Evolutionary conservation across 2,888 invertebrate genomes (phyloP), one percentile per base, ranked within the genome.

Genomic region (Mythimna lalbum): DNA sequence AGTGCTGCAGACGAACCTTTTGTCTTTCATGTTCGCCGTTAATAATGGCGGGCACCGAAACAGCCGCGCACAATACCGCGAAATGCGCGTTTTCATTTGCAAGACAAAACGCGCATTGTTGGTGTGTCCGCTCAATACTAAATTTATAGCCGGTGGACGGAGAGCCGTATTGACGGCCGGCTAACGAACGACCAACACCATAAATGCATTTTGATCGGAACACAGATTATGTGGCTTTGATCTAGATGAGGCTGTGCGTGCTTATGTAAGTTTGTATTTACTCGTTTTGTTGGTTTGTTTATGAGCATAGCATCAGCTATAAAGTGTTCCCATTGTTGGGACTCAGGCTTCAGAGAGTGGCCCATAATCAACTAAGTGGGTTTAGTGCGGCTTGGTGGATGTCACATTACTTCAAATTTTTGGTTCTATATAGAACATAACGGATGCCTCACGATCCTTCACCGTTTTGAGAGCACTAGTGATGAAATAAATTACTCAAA

Each of bases 11-110:
- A 95, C 95, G 94, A 95, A 95, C 95, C 96, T 96, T 96, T 96
- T 96, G 96, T 96, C 96, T 96, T 95, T 95, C 96, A 95, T 96
- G 95, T 95, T 95, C 95, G 94, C 95, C 94, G 95, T 95, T 95
- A 95, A 95, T 95, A 95, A 95, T 95, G 95, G 94, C 95, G 95
- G 94, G 93, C 95, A 91, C 95, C 95, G 95, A 95, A 95, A 96
- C 95, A 95, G 94, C 95, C 94, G 95, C 94, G 95, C 93, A 95
- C 95, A 95, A 96, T 95, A 93, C 95, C 95, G 95, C 95, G 95
- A 95, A 96, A 95, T 96, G 95, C 95, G 95, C 95, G 95, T 95
- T 96, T 96, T 96, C 95, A 96, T 96, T 96, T 96, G 95, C 95
- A 96, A 96, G 95, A 96, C 95, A 96, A 96, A 96, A 96, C 96